Evolutionary conservation across 1,140 invertebrate species (phyloP).

Genomic region (Diachasma alloeum): DNA sequence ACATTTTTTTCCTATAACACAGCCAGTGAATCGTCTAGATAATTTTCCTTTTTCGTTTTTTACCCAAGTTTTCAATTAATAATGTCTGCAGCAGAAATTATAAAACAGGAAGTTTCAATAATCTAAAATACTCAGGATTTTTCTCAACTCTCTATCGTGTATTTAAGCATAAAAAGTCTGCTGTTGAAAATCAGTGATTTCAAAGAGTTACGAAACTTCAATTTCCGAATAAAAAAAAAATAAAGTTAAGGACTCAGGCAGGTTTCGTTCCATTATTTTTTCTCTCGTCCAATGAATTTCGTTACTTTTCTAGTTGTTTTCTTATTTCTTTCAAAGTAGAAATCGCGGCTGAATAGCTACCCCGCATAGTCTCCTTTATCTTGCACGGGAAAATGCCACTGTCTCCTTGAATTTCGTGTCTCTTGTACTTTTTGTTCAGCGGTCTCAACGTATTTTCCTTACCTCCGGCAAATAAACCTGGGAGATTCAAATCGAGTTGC

Average conservation of each 20-base stretch:
- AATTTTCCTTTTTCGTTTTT: too few relatives aligned
- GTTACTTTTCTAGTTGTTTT: background rate
- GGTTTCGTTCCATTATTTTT: background rate
- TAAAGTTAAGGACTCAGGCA: background rate
- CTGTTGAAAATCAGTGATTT: background rate
- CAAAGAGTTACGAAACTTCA: background rate
- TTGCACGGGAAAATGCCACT: background rate
- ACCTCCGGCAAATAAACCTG: background rate
- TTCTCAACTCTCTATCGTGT: too few relatives aligned
- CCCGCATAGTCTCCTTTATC: background rate
- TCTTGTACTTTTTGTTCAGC: background rate
- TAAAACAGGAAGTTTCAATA: too few relatives aligned
- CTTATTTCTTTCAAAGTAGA: constrained; percentile 1
- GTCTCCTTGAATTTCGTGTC: background rate
- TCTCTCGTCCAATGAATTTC: background rate
- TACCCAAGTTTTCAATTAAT: too few relatives aligned
- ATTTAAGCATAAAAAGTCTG: background rate
- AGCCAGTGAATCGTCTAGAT: too few relatives aligned
- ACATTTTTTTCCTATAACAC: too few relatives aligned
- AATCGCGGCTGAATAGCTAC: background rate
- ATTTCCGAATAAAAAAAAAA: background rate
- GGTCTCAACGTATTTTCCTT: background rate
- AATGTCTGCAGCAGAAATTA: too few relatives aligned
- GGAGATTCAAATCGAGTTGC: background rate
- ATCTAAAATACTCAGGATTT: too few relatives aligned